These are phyloP conservation scores for Eupleurogrammus muticus DNA, from an alignment of 2,797 vertebrate genomes.

Conservation along the genomic window DNA sequence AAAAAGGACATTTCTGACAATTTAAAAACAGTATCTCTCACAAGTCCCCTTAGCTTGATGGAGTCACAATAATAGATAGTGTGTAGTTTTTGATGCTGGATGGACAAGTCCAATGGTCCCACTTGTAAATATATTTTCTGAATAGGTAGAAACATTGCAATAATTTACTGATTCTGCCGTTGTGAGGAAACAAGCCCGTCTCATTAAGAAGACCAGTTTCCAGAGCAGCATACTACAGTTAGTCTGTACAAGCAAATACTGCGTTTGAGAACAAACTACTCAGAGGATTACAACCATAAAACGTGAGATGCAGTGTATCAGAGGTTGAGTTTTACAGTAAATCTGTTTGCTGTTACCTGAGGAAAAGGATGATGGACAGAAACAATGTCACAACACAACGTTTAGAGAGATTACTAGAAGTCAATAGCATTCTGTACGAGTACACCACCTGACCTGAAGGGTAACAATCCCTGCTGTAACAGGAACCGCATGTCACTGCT, in stretches of 20 bases:
- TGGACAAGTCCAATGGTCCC: conserved; percentile 24
- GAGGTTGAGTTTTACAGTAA: conserved; percentile 66
- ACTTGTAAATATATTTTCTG: conserved; percentile 19
- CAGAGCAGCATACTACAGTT: conserved; percentile 1
- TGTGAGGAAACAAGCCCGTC: neutral
- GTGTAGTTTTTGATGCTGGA: conserved; percentile 16
- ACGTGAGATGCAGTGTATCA: conserved; percentile 10
- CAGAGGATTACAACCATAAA: conserved; percentile 3
- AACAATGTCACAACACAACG: conserved; percentile 13
- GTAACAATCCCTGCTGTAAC: conserved; percentile 6
- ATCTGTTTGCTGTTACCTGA: conserved; percentile 68
- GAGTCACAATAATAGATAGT: neutral
- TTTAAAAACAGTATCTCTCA: neutral
- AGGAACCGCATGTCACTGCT: conserved; percentile 1
- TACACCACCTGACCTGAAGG: conserved; percentile 16
- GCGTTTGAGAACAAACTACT: neutral
- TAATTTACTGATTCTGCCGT: neutral
- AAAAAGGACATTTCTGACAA: neutral
- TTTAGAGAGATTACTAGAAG: conserved; percentile 21
- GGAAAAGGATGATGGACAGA: conserved; percentile 51
- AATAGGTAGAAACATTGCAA: conserved; percentile 12
- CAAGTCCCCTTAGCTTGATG: neutral
- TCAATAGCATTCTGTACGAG: conserved; percentile 24
- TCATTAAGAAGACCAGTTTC: conserved; percentile 3
- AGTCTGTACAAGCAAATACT: neutral